These are phyloP conservation scores for Rhaphigaster nebulosa DNA, from an alignment of 2,888 invertebrate genomes.

Conservation along the genomic window DNA sequence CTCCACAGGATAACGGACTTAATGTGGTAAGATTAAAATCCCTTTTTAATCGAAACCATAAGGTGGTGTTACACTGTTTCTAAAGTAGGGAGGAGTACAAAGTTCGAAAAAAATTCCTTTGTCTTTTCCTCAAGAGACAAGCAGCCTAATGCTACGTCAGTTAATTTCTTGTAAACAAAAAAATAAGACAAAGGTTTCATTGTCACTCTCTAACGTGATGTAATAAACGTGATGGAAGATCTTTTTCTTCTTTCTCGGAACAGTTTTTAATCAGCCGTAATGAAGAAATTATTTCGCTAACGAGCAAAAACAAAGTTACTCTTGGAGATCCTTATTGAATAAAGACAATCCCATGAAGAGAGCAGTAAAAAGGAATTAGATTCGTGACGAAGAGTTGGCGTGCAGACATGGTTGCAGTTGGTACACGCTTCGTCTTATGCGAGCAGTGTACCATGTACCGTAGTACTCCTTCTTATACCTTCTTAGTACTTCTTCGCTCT, in stretches of 20 bases:
- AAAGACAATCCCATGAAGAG: conserved; percentile 3
- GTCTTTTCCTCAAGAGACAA: too few species aligned
- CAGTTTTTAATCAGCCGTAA: neutral
- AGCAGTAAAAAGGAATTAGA: neutral
- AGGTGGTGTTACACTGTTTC: too few species aligned
- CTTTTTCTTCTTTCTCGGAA: neutral
- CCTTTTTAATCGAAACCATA: too few species aligned
- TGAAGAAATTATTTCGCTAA: conserved; percentile 12
- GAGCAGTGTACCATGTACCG: neutral
- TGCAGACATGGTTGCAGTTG: neutral
- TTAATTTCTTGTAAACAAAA: neutral
- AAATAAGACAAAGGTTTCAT: neutral
- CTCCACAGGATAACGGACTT: too few species aligned
- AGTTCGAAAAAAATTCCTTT: too few species aligned
- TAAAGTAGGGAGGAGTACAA: too few species aligned
- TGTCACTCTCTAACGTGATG: neutral
- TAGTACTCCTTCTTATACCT: neutral
- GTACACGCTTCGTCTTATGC: neutral
- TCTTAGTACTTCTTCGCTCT: neutral
- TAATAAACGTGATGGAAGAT: neutral
- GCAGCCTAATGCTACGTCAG: neutral
- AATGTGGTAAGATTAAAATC: too few species aligned
- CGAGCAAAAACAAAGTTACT: neutral
- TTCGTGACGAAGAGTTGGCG: neutral
- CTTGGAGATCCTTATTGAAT: neutral